A percentile compares a stretch with the other conserved stretches of the same genome.
Evolutionary conservation across 2,113 vertebrate genomes (phyloP).

Genomic region (Halcyon senegalensis): DNA sequence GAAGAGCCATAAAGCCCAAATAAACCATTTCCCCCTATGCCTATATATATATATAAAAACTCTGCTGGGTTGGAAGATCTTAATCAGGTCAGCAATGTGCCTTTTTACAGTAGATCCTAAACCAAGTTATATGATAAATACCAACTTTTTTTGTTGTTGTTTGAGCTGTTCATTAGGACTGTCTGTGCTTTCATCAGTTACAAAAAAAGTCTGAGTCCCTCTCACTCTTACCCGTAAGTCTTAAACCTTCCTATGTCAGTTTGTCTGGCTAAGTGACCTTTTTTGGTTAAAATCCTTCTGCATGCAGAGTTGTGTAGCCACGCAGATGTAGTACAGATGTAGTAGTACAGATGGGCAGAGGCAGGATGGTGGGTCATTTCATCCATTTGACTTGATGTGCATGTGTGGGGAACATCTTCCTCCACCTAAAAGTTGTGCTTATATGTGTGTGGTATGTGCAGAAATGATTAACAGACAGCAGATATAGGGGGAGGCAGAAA

Average conservation of each 20-base stretch:
- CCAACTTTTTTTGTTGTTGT: neutral
- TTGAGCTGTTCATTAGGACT: neutral
- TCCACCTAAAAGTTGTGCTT: neutral
- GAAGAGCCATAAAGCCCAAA: constrained; percentile 52
- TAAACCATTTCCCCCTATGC: constrained; percentile 45
- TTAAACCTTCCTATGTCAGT: constrained; percentile 12
- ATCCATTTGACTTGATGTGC: fast-evolving
- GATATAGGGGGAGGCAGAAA: neutral
- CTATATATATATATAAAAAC: neutral
- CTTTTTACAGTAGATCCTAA: constrained; percentile 41
- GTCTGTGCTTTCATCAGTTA: constrained; percentile 39
- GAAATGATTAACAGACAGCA: neutral
- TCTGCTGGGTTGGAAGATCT: neutral
- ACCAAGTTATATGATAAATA: neutral
- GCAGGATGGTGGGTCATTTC: neutral
- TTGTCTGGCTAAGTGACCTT: neutral
- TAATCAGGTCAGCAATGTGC: neutral
- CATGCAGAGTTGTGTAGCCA: neutral
- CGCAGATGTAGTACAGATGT: neutral
- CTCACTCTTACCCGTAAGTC: constrained; percentile 23
- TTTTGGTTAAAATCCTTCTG: constrained; percentile 31
- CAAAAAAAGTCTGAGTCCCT: constrained; percentile 32
- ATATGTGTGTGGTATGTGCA: neutral
- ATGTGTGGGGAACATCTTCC: fast-evolving
- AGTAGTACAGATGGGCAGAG: neutral